Base-by-base conservation (phyloP, 2,888 invertebrate species). In the Catocala nupta region DNA sequence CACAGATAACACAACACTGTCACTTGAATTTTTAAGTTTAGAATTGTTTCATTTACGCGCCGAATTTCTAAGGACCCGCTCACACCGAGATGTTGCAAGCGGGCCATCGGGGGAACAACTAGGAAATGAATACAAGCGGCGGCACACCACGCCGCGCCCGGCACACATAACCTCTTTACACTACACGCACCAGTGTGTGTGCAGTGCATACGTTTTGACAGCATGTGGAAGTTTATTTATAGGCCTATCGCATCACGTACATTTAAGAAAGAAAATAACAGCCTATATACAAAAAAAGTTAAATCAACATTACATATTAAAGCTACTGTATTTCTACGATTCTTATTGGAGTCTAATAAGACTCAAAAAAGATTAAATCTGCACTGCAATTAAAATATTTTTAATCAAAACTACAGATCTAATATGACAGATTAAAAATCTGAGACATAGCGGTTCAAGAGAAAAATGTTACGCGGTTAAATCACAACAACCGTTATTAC, bases 401-500 rank as follows among this genome's bases (percentile, higher is more conserved):
- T 55, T 69, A 66, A 74, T 74, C 65, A 65, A 51, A 64, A 62
- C 13, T 64, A 57, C 47, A 61, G 42, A 69, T 76, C 70, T 70
- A 70, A 71, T 64, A 75, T 72, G 74, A 78, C 77, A 81, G 81
- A 81, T 83, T 81, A 80, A 81, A 81, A 82, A 82, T 81, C 76
- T 80, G 74, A 82, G 82, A 80, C 76, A 77, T 89, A 90, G 88
- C 89, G 88, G 89, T 88, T 83, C 82, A 34, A 84, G 78, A 89
- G 89, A 92, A 92, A 93, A 93, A 93, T 91, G 91, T 90, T 92
- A 92, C 89, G 83, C 87, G 84, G 86, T 88, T 86, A 92, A 91
- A 90, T 89, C 87, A 89, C 90, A 92, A 92, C 90, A 89, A 91
- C 93, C 92, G 93, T 93, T 93, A 93, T 94, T 93, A 89, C 89